Evolutionary conservation across 2,888 invertebrate species (phyloP).

Genomic region (Athalia cordata): DNA sequence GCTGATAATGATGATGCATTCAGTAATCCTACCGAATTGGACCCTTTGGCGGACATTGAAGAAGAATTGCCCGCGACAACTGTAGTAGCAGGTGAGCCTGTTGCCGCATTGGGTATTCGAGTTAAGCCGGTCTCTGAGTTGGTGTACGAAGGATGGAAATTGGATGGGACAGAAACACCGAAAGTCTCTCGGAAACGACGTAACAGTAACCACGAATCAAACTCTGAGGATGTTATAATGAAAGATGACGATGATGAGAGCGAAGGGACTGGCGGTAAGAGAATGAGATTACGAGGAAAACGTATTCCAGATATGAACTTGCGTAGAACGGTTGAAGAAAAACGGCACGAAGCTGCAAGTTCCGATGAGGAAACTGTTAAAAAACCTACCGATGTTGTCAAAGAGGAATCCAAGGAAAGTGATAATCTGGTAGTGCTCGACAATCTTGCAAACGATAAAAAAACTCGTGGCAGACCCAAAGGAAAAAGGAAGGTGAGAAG

Average conservation of each 20-base stretch:
- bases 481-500: slow-evolving; percentile 35
- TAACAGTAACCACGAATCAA: slow-evolving; percentile 64
- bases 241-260: slow-evolving; percentile 67
- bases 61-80: slow-evolving; percentile 54
- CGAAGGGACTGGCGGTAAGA: slow-evolving; percentile 65
- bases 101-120: slow-evolving; percentile 59
- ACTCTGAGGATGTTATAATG: slow-evolving; percentile 74
- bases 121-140: slow-evolving; percentile 68
- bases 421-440: slow-evolving; percentile 12
- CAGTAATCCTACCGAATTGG: slow-evolving; percentile 59
- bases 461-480: slow-evolving; percentile 45
- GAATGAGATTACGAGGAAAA: slow-evolving; percentile 66
- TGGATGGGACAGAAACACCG: slow-evolving; percentile 59
- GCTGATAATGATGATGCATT: slow-evolving; percentile 59
- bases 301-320: slow-evolving; percentile 63
- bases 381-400: slow-evolving; percentile 20
- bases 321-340: slow-evolving; percentile 69
- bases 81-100: slow-evolving; percentile 32
- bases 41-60: slow-evolving; percentile 70
- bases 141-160: slow-evolving; percentile 66
- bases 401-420: slow-evolving; percentile 44
- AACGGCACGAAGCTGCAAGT: slow-evolving; percentile 62
- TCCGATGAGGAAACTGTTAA: slow-evolving; percentile 65
- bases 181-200: slow-evolving; percentile 64
- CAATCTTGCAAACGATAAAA: slow-evolving; percentile 40